phyloP scores from a whole-genome alignment of 2,888 invertebrate species.

The Ormyrus pomaceus region DNA sequence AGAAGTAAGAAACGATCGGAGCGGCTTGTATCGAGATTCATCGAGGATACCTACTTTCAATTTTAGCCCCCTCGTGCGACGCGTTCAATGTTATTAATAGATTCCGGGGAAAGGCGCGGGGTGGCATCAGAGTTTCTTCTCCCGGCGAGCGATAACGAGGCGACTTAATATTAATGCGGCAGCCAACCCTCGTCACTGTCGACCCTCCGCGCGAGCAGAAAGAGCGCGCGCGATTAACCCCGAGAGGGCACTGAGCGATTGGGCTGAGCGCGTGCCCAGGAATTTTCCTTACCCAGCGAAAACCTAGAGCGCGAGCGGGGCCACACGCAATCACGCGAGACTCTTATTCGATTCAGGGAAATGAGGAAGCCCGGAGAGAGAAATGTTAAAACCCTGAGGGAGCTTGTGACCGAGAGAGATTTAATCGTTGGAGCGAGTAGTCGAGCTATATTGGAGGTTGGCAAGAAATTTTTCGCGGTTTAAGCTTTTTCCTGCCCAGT shows the following conservation, averaged over 20 bases:
- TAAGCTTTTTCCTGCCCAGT: background rate
- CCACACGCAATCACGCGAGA: conserved; percentile 66
- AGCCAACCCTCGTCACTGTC: conserved; percentile 55
- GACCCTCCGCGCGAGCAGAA: background rate
- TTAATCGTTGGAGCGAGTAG: background rate
- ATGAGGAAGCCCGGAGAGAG: background rate
- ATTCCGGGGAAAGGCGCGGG: conserved; percentile 44
- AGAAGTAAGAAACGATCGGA: background rate
- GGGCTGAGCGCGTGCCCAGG: conserved; percentile 43
- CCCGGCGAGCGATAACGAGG: conserved; percentile 58
- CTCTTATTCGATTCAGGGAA: conserved; percentile 56
- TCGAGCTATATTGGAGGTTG: too few relatives aligned
- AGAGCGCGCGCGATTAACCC: conserved; percentile 51
- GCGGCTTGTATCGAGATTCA: conserved; percentile 12
- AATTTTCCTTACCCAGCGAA: conserved; percentile 57
- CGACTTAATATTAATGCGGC: conserved; percentile 61
- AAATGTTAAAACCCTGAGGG: background rate
- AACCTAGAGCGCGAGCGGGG: conserved; percentile 26
- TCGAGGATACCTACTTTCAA: conserved; percentile 42
- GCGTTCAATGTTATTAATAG: conserved; percentile 61
- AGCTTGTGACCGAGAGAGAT: background rate
- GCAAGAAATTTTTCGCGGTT: too few relatives aligned
- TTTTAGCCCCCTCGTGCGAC: conserved; percentile 4
- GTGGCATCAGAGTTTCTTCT: background rate
- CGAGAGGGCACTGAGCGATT: conserved; percentile 51